Conservation (phyloP, 2,113 vertebrate genomes). For the Pholis gunnellus region DNA sequence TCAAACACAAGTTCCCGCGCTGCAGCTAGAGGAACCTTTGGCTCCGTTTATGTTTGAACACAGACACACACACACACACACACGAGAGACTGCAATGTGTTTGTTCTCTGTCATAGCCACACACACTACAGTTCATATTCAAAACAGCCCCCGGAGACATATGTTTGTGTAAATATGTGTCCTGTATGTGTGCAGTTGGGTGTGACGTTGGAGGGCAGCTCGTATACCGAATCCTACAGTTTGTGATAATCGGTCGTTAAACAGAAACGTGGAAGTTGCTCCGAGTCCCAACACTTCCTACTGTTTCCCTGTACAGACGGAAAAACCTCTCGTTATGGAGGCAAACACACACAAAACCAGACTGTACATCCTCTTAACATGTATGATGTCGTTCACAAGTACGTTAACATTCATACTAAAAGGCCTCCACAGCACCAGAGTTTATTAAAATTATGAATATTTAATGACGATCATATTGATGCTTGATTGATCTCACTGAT, state of each 20-base stretch:
- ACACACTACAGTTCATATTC: constrained; percentile 19
- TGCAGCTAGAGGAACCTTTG: constrained; percentile 24
- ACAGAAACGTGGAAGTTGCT: not conserved
- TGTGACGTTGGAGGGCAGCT: not conserved
- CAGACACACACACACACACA: constrained; percentile 11
- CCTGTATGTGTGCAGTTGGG: constrained; percentile 22
- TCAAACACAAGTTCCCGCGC: constrained; percentile 39
- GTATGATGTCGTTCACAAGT: no score
- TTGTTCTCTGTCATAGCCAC: constrained; percentile 37
- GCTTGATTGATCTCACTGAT: not conserved
- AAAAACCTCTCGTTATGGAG: not conserved
- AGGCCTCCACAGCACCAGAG: not conserved
- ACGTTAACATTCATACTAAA: no score
- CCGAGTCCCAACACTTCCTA: not conserved
- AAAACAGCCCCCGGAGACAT: constrained; percentile 3
- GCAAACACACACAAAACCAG: constrained; percentile 18
- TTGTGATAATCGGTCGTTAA: constrained; percentile 8
- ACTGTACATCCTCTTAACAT: no score
- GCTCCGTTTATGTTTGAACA: constrained; percentile 14
- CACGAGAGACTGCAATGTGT: not conserved
- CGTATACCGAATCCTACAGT: not conserved
- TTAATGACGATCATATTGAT: not conserved
- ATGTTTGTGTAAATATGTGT: constrained; percentile 54
- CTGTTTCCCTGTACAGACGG: constrained; percentile 22
- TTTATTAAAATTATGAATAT: not conserved